Evolutionary conservation across 2,113 vertebrate species (phyloP).

Genomic region (Salvelinus alpinus): DNA sequence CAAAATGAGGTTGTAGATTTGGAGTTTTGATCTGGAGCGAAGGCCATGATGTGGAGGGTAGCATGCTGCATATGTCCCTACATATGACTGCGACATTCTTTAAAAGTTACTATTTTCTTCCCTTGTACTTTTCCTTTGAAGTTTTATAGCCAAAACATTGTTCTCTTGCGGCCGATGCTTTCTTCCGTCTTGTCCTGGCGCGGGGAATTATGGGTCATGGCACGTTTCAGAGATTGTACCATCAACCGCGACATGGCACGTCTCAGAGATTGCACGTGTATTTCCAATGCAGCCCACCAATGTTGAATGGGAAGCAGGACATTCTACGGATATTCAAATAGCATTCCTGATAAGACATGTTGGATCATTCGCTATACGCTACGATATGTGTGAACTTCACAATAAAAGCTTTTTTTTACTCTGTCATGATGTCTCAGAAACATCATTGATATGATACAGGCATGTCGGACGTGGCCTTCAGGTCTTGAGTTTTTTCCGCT

Average conservation of each 20-base stretch:
- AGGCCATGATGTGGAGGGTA: no score
- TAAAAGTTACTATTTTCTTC: slow-evolving; percentile 54
- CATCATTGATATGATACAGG: slow-evolving; percentile 28
- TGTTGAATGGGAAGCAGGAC: slow-evolving; percentile 24
- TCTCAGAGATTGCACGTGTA: slow-evolving; percentile 43
- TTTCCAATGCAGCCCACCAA: slow-evolving; percentile 41
- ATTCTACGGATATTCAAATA: slow-evolving; percentile 53
- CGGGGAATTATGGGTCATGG: slow-evolving; percentile 78
- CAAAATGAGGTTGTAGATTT: no score
- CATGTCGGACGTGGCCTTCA: slow-evolving; percentile 4
- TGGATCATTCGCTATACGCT: slow-evolving; percentile 21
- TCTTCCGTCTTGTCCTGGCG: slow-evolving; percentile 82
- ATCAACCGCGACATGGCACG: slow-evolving; percentile 14
- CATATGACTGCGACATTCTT: slow-evolving; percentile 70
- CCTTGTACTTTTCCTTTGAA: slow-evolving; percentile 50
- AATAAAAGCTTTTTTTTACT: slow-evolving; percentile 27
- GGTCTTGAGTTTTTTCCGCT: not conserved
- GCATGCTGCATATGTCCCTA: slow-evolving; percentile 59
- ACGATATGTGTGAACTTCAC: slow-evolving; percentile 31
- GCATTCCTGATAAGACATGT: slow-evolving; percentile 38
- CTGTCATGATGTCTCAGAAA: slow-evolving; percentile 35
- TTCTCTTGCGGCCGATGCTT: slow-evolving; percentile 76
- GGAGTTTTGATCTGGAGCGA: no score
- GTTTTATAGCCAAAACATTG: slow-evolving; percentile 81
- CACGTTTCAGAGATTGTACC: no score